Conservation (phyloP, 92 coral and sea anemone species). For the Parazoanthus swiftii region DNA sequence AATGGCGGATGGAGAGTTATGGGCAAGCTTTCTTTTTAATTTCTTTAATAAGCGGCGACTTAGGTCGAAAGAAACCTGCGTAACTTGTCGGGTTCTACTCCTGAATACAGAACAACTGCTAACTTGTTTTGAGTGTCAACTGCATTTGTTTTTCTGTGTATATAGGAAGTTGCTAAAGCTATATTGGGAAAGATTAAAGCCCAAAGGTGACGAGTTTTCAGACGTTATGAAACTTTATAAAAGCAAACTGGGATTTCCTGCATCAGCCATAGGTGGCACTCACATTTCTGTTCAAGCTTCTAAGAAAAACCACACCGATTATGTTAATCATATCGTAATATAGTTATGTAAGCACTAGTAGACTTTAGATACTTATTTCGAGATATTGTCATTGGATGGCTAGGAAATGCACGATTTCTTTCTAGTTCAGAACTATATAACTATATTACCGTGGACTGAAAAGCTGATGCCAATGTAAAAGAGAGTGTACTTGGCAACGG, state of each 20-base stretch:
- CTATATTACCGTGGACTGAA: slow-evolving; percentile 28
- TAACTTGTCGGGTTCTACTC: slow-evolving; percentile 37
- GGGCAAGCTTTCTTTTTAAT: too few species aligned
- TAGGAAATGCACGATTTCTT: slow-evolving; percentile 57
- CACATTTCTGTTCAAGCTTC: slow-evolving; percentile 45
- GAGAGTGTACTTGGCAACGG: slow-evolving; percentile 44
- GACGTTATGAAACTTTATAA: slow-evolving; percentile 34
- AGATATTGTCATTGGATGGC: slow-evolving; percentile 53
- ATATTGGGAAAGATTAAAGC: slow-evolving; percentile 30
- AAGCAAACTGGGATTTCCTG: slow-evolving; percentile 47
- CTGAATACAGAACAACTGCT: slow-evolving; percentile 57
- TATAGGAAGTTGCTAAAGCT: slow-evolving; percentile 52
- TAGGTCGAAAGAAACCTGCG: not conserved
- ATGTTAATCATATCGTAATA: slow-evolving; percentile 34
- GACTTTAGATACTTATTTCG: slow-evolving; percentile 40
- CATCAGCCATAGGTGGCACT: slow-evolving; percentile 40
- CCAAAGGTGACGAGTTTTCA: slow-evolving; percentile 38
- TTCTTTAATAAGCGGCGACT: not conserved
- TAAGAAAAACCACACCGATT: slow-evolving; percentile 26
- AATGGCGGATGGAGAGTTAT: not conserved
- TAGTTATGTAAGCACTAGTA: slow-evolving; percentile 40
- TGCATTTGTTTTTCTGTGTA: slow-evolving; percentile 57
- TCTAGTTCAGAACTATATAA: slow-evolving; percentile 48
- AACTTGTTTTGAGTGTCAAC: slow-evolving; percentile 62
- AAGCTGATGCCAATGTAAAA: slow-evolving; percentile 41